These are phyloP conservation scores for Dendrocincla tyrannina DNA, from an alignment of 2,797 vertebrate genomes.

Conservation along the genomic window DNA sequence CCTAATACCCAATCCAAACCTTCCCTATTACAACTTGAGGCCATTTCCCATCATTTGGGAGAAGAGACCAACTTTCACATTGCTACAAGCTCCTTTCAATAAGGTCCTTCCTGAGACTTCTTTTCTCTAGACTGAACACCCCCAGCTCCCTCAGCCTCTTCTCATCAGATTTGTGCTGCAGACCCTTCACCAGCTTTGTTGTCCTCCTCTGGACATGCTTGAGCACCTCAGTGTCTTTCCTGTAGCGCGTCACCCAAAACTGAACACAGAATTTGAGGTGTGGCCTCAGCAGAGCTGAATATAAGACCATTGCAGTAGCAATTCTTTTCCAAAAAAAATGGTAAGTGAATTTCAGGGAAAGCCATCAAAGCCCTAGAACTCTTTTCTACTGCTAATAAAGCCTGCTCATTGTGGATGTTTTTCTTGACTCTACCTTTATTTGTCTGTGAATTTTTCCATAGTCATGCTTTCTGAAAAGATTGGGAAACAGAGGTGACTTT, in stretches of 20 bases:
- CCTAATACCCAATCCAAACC: not conserved
- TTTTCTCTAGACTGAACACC: not conserved
- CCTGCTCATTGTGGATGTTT: not conserved
- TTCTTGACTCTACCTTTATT: not conserved
- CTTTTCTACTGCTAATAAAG: not conserved
- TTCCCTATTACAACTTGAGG: not conserved
- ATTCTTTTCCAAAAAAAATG: not conserved
- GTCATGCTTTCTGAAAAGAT: not conserved
- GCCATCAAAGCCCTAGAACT: not conserved
- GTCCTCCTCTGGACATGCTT: accelerated
- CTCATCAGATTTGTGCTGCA: not conserved
- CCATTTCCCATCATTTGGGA: not conserved
- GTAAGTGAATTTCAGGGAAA: not conserved
- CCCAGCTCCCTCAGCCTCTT: not conserved
- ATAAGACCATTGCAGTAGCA: not conserved
- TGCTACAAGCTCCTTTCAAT: not conserved
- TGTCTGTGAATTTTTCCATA: not conserved
- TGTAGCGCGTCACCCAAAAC: not conserved
- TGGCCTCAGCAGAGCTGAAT: accelerated
- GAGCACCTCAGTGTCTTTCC: not conserved
- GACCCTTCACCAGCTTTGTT: not conserved
- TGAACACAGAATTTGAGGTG: accelerated
- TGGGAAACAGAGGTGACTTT: not conserved
- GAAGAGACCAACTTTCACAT: not conserved
- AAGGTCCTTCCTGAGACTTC: not conserved